These are phyloP conservation scores for Apaloderma vittatum DNA, from an alignment of 2,113 vertebrate species.

Conservation along the genomic window DNA sequence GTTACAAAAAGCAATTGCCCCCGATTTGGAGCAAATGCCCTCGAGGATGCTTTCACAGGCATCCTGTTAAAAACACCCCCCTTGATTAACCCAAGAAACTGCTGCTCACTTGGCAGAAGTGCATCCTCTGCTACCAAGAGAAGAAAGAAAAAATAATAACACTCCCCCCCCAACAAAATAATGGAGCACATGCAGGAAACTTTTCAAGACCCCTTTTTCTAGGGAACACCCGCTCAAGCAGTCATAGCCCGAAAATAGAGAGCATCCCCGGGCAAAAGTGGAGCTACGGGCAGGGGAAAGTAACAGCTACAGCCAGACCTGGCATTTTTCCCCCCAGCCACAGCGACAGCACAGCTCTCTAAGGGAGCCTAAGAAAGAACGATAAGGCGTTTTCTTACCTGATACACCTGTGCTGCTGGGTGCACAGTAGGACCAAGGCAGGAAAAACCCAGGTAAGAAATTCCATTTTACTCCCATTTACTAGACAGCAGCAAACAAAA, in stretches of 20 bases:
- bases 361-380: not conserved
- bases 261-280: not conserved
- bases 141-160: not conserved
- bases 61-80: not conserved
- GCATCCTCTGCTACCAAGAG: not conserved
- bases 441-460: constrained; percentile 67
- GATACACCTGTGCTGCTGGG: constrained; percentile 70
- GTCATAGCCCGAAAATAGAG: accelerated
- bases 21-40: not conserved
- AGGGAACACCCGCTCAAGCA: not conserved
- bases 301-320: not conserved
- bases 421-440: constrained; percentile 75
- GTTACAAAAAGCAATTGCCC: not conserved
- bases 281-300: not conserved
- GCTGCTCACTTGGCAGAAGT: not conserved
- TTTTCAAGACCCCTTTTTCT: not conserved
- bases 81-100: not conserved
- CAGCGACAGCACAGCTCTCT: not conserved
- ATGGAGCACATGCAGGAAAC: not conserved
- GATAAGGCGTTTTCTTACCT: constrained; percentile 74
- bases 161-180: not conserved
- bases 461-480: constrained; percentile 73
- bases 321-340: not conserved
- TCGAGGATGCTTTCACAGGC: not conserved
- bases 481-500: constrained; percentile 23